phyloP scores from a whole-genome alignment of 2,888 invertebrate species.

The Leptogaster cylindrica region DNA sequence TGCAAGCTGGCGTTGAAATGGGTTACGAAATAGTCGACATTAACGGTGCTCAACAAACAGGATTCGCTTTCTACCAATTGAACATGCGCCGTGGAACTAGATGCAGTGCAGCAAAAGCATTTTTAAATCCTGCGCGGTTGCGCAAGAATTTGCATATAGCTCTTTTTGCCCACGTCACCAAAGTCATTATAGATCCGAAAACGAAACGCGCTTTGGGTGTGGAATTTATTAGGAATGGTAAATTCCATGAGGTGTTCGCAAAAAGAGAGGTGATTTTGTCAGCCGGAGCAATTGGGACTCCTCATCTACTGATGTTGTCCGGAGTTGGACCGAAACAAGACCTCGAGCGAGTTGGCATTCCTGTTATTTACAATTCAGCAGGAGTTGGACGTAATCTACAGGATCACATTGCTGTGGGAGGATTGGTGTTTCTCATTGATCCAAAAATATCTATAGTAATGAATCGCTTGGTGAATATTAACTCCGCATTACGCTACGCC shows the following conservation, averaged over 20 bases:
- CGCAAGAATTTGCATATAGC: conserved; percentile 83
- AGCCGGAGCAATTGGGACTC: conserved; percentile 89
- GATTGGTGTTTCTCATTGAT: conserved; percentile 80
- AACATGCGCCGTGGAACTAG: conserved; percentile 86
- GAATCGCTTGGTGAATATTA: conserved; percentile 81
- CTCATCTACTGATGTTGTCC: conserved; percentile 89
- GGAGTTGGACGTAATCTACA: conserved; percentile 88
- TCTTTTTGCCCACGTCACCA: conserved; percentile 80
- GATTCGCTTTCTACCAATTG: conserved; percentile 84
- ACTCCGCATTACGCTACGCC: conserved; percentile 82
- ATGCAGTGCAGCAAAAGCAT: conserved; percentile 85
- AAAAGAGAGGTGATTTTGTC: conserved; percentile 59
- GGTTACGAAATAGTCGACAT: conserved; percentile 86
- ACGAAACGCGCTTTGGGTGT: conserved; percentile 80
- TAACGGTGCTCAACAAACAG: conserved; percentile 86
- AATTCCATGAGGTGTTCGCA: conserved; percentile 61
- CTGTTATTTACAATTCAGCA: conserved; percentile 76
- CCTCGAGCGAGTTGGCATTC: conserved; percentile 73
- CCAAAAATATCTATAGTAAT: conserved; percentile 81
- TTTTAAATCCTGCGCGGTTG: conserved; percentile 77
- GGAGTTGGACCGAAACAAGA: conserved; percentile 85
- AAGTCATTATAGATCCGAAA: conserved; percentile 73
- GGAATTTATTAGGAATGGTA: conserved; percentile 74
- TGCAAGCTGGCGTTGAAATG: conserved; percentile 91
- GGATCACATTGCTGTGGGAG: conserved; percentile 89